phyloP scores from a whole-genome alignment of 2,797 vertebrate species.

The Kryptopterus vitreolus region DNA sequence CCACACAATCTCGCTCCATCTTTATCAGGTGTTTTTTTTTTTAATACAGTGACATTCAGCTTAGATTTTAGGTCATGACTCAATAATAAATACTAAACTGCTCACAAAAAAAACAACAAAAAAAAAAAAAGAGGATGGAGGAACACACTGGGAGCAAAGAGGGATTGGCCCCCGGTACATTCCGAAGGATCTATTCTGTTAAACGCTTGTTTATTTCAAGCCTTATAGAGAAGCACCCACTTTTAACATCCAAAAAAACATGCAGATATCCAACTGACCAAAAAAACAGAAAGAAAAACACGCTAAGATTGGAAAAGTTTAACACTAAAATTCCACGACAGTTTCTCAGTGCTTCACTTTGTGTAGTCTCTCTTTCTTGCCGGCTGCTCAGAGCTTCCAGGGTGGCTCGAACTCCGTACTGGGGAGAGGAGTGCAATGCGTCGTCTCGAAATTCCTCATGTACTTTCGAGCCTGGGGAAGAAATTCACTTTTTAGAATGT shows the following conservation, averaged over 20 bases:
- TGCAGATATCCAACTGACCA: slow-evolving; percentile 25
- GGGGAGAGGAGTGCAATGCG: slow-evolving; percentile 88
- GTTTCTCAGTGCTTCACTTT: slow-evolving; percentile 23
- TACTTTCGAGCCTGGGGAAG: slow-evolving; percentile 82
- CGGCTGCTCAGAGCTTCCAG: slow-evolving; percentile 75
- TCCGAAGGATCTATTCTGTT: neutral
- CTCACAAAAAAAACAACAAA: no score
- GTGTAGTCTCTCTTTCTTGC: neutral
- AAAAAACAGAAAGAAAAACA: neutral
- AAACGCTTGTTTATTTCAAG: neutral
- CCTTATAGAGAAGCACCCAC: neutral
- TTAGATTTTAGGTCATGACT: slow-evolving; percentile 59
- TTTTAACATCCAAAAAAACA: slow-evolving; percentile 7
- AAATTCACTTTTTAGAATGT: no score
- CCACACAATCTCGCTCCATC: neutral
- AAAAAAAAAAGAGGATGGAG: slow-evolving; percentile 48
- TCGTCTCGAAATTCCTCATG: slow-evolving; percentile 88
- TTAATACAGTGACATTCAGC: slow-evolving; percentile 65
- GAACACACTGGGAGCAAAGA: slow-evolving; percentile 21
- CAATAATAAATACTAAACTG: slow-evolving; percentile 56
- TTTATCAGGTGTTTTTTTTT: slow-evolving; percentile 65
- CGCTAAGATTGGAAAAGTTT: neutral
- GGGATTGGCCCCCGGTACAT: neutral
- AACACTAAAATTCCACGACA: slow-evolving; percentile 37
- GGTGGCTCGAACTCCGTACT: slow-evolving; percentile 81